Evolutionary conservation across 2,888 invertebrate species (phyloP).

Genomic region (Stenolophus ochropezus): DNA sequence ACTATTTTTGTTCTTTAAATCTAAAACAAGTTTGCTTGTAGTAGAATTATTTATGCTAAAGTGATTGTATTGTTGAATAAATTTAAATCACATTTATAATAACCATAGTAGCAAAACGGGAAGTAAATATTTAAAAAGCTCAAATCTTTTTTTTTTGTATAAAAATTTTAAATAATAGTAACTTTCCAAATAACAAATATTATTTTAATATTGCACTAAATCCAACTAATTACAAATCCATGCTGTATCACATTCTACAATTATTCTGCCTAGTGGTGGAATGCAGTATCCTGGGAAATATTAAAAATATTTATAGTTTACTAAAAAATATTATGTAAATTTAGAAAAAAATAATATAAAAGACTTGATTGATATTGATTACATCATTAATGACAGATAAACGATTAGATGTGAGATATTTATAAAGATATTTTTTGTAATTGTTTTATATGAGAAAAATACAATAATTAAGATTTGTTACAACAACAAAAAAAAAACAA

Average conservation of each 20-base stretch:
- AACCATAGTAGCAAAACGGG: conserved; percentile 17
- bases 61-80: conserved; percentile 5
- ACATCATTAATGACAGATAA: too few relatives aligned
- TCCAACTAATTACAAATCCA: background rate
- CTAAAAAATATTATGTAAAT: too few relatives aligned
- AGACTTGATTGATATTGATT: too few relatives aligned
- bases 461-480: too few relatives aligned
- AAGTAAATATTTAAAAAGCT: conserved; percentile 33
- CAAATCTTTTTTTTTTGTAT: conserved; percentile 10
- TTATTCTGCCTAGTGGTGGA: background rate
- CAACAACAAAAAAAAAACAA: too few relatives aligned
- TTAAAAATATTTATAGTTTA: too few relatives aligned
- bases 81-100: conserved; percentile 30
- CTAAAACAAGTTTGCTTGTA: background rate
- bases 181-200: background rate
- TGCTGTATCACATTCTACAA: conserved; percentile 18
- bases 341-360: too few relatives aligned
- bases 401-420: too few relatives aligned
- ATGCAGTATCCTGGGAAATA: background rate
- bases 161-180: background rate
- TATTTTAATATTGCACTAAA: conserved; percentile 22
- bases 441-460: too few relatives aligned
- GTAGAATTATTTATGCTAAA: conserved; percentile 11
- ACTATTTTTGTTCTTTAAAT: background rate
- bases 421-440: too few relatives aligned